Conservation (phyloP, 2,797 vertebrate genomes). For the Brachyalestes nurse region DNA sequence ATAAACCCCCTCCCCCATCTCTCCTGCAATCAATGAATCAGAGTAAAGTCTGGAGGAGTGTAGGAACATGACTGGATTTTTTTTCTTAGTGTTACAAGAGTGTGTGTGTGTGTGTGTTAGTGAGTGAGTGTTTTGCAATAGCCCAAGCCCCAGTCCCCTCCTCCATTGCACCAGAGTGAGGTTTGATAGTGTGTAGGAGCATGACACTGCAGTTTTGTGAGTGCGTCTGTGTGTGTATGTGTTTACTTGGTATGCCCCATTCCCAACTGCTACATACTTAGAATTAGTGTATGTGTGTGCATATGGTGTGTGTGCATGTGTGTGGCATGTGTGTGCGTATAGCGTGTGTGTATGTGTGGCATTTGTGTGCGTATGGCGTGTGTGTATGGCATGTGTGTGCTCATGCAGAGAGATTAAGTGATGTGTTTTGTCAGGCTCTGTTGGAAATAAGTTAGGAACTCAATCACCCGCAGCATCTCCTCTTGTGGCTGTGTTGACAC, state of each 20-base stretch:
- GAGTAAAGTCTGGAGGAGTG: not conserved
- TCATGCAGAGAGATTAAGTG: conserved; percentile 51
- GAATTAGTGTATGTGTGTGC: conserved; percentile 10
- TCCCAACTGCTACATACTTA: conserved; percentile 3
- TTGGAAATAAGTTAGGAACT: conserved; percentile 45
- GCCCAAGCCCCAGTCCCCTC: not conserved
- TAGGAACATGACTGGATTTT: conserved; percentile 1
- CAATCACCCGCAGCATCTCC: conserved; percentile 39
- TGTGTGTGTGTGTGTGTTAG: not conserved
- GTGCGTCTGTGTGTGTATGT: conserved; percentile 28
- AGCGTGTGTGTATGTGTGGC: not conserved
- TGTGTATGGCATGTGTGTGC: not conserved
- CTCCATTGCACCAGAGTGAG: not conserved
- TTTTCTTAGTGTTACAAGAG: not conserved
- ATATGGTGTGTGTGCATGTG: not conserved
- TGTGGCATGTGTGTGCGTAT: not conserved
- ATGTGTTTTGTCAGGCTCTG: conserved; percentile 54
- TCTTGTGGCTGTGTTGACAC: conserved; percentile 43
- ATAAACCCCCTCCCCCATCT: not conserved
- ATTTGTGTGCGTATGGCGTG: conserved; percentile 14
- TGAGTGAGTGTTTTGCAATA: conserved; percentile 23
- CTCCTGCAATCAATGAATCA: not conserved
- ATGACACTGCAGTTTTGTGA: not conserved
- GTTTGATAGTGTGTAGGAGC: not conserved
- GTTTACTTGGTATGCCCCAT: conserved; percentile 40